Conservation (phyloP, 1,140 invertebrate species). For the Paraescarpia echinospica region DNA sequence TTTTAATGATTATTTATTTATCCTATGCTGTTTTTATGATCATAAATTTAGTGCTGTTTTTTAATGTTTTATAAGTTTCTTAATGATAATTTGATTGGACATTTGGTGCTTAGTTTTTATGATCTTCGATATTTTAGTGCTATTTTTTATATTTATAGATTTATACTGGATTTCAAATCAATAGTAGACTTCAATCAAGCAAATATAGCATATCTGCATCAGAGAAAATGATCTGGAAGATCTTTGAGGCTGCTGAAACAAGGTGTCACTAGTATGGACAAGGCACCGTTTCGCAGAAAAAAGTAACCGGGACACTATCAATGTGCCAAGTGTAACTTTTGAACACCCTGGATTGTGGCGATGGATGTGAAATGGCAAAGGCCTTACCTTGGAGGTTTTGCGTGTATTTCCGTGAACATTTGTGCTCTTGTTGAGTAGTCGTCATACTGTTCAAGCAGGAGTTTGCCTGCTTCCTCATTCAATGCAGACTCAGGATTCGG, state of each 20-base stretch:
- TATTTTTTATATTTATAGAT: too few relatives aligned
- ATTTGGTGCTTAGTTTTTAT: too few relatives aligned
- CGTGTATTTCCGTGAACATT: constrained; percentile 95
- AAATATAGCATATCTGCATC: not conserved
- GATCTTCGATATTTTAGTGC: too few relatives aligned
- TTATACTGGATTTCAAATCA: too few relatives aligned
- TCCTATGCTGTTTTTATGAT: too few relatives aligned
- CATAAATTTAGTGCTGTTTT: too few relatives aligned
- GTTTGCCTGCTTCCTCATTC: constrained; percentile 90
- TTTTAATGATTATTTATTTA: too few relatives aligned
- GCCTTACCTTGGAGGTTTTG: constrained; percentile 60
- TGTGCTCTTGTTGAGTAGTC: constrained; percentile 86
- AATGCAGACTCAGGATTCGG: constrained; percentile 93
- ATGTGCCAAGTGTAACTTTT: not conserved
- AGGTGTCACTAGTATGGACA: not conserved
- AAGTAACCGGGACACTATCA: not conserved
- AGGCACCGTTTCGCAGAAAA: not conserved
- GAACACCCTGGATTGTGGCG: not conserved
- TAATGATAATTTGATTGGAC: too few relatives aligned
- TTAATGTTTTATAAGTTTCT: too few relatives aligned
- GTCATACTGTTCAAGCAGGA: constrained; percentile 86
- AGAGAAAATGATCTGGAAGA: not conserved
- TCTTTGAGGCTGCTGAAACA: not conserved
- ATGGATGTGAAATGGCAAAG: constrained; percentile 14
- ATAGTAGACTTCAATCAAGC: too few relatives aligned